Conservation (phyloP, 1,140 invertebrate genomes). For the Zaprionus tsacasi region DNA sequence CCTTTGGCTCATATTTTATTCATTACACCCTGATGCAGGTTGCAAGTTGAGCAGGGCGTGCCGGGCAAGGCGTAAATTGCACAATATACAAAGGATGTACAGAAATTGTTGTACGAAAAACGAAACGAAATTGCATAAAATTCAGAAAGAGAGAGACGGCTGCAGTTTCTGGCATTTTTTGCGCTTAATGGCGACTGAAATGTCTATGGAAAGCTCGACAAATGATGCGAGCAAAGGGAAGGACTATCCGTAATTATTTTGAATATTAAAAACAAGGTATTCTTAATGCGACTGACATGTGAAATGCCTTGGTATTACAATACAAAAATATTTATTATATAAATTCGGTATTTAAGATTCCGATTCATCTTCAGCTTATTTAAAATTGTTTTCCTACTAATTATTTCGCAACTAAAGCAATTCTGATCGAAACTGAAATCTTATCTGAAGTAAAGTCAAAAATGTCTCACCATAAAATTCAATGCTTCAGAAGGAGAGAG, state of each 20-base stretch:
- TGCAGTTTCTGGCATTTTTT: conserved; percentile 37
- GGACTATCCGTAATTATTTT: conserved; percentile 15
- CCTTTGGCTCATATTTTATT: conserved; percentile 42
- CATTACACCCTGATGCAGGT: conserved; percentile 27
- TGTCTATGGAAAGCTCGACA: conserved; percentile 24
- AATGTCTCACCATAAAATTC: conserved; percentile 46
- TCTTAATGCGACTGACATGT: background rate
- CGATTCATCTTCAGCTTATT: no score
- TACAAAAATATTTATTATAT: no score
- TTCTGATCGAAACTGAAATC: conserved; percentile 31
- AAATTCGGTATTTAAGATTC: background rate
- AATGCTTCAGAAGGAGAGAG: conserved; percentile 23
- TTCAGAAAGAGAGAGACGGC: background rate
- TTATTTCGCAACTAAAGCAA: conserved; percentile 26
- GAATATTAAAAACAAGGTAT: background rate
- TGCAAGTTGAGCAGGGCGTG: conserved; percentile 24
- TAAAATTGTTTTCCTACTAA: conserved; percentile 2
- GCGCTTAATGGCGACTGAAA: conserved; percentile 21
- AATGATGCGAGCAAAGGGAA: conserved; percentile 23
- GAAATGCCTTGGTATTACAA: background rate
- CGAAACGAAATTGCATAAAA: conserved; percentile 46
- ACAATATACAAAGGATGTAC: conserved; percentile 30
- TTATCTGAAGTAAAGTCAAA: conserved; percentile 30
- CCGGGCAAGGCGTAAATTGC: conserved; percentile 38
- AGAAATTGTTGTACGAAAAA: conserved; percentile 35